phyloP scores from a whole-genome alignment of 2,113 vertebrate genomes.

The Syngnathus scovelli region DNA sequence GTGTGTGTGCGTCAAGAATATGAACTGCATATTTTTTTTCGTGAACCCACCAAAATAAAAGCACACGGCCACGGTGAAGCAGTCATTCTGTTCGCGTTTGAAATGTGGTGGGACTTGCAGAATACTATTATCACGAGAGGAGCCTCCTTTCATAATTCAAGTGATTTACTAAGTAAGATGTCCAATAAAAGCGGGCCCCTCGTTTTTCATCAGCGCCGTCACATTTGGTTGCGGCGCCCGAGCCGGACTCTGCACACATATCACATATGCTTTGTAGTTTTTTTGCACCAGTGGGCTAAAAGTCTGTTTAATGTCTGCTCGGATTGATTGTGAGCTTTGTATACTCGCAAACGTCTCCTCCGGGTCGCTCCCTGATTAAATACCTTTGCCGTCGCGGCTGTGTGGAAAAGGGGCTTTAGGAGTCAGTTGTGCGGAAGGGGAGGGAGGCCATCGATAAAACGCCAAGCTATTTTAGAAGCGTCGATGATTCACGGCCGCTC shows the following conservation, averaged over 20 bases:
- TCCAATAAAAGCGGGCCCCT: neutral
- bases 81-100: too few species aligned
- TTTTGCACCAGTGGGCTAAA: neutral
- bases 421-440: neutral
- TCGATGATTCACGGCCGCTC: neutral
- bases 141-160: neutral
- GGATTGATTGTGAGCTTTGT: neutral
- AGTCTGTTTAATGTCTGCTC: neutral
- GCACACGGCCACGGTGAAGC: too few species aligned
- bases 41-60: too few species aligned
- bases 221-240: neutral
- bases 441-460: neutral
- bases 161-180: neutral
- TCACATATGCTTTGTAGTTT: neutral
- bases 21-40: too few species aligned
- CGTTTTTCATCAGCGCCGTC: neutral
- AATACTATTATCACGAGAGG: conserved; percentile 20
- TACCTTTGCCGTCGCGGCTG: neutral
- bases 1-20: too few species aligned
- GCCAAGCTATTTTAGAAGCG: neutral
- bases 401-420: neutral
- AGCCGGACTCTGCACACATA: too few species aligned
- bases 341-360: neutral
- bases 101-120: too few species aligned
- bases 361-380: neutral